Base-by-base conservation (phyloP, 2,888 invertebrate species). In the Candidula unifasciata region DNA sequence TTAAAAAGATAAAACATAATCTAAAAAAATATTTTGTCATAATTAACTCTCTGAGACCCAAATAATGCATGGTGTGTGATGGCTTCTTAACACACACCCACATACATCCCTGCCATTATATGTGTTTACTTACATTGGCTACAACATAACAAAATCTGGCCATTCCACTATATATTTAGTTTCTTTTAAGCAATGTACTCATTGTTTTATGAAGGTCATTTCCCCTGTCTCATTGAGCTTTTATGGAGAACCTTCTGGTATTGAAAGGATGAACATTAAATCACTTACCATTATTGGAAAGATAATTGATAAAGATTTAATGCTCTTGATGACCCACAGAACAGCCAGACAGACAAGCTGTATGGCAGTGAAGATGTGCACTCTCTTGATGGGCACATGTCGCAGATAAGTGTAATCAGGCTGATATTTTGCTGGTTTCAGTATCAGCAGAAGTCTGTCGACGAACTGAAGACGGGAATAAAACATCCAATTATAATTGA, bases 361-460 rank as follows among this genome's bases (percentile, higher is more conserved):
- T 37, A 94, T 90, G 77, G 90, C 60, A 8, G 94, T 94, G 90
- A 94, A 94, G 60, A 94, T 88, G 89, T 94, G 94, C 44, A 94
- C 93, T 83, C 97, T 96, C 89, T 96, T 96, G 85, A 98, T 95
- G 84, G 98, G 98, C 54, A 99, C 99, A 96, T 98, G 98, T 94
- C 99, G 96, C 86, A 99, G 95, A 94, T 98, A 99, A 96, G 98
- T 97, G 93, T 97, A 97, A 93, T 99, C 99, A 0, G 99, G 99
- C 93, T 99, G 99, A 94, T 99, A 99, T 94, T 99, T 99, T 92
- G 97, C 97, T n/a, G 99, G 99, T 98, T 99, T 99, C 87, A 99
- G 96, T 95, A 99, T 96, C 86, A 99, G 97, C 88, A 98, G 94
- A 77, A 99, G 96, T 88, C 99, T 96, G 93, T 99, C 98, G 92